Conservation (phyloP, 1,140 invertebrate species). For the Chironomus tepperi region DNA sequence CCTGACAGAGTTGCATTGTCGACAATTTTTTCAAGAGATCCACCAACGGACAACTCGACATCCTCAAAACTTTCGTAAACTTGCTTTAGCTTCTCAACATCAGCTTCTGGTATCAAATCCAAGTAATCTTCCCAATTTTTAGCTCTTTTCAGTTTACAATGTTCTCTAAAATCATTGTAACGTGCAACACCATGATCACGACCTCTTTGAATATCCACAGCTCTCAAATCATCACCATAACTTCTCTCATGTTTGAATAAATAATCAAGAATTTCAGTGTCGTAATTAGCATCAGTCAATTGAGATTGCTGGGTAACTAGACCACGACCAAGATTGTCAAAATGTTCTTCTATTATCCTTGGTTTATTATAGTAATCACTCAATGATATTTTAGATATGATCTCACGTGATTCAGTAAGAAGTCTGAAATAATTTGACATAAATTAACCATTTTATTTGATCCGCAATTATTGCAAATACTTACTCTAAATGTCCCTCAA, state of each 20-base stretch:
- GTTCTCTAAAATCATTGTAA: slow-evolving; percentile 71
- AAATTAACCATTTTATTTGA: neutral
- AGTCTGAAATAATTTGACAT: slow-evolving; percentile 48
- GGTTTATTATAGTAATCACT: slow-evolving; percentile 71
- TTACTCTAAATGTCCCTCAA: slow-evolving; percentile 69
- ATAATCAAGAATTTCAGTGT: slow-evolving; percentile 68
- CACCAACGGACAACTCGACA: slow-evolving; percentile 84
- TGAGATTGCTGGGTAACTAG: slow-evolving; percentile 59
- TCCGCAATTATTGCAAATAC: slow-evolving; percentile 27
- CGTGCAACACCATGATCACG: slow-evolving; percentile 78
- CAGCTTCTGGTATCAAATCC: slow-evolving; percentile 61
- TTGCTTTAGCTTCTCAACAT: slow-evolving; percentile 50
- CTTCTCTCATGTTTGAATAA: slow-evolving; percentile 57
- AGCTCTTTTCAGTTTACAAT: slow-evolving; percentile 67
- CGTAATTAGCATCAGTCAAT: slow-evolving; percentile 60
- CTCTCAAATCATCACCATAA: slow-evolving; percentile 69
- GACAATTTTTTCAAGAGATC: slow-evolving; percentile 67
- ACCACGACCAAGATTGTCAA: slow-evolving; percentile 63
- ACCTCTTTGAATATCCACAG: slow-evolving; percentile 80
- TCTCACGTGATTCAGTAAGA: slow-evolving; percentile 46
- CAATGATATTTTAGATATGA: slow-evolving; percentile 44
- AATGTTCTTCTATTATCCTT: slow-evolving; percentile 50
- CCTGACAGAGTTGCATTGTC: slow-evolving; percentile 65
- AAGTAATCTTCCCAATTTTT: slow-evolving; percentile 63
- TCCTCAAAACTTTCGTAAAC: slow-evolving; percentile 68